Conservation (phyloP, 1,140 invertebrate species). For the Ooceraea biroi region DNA sequence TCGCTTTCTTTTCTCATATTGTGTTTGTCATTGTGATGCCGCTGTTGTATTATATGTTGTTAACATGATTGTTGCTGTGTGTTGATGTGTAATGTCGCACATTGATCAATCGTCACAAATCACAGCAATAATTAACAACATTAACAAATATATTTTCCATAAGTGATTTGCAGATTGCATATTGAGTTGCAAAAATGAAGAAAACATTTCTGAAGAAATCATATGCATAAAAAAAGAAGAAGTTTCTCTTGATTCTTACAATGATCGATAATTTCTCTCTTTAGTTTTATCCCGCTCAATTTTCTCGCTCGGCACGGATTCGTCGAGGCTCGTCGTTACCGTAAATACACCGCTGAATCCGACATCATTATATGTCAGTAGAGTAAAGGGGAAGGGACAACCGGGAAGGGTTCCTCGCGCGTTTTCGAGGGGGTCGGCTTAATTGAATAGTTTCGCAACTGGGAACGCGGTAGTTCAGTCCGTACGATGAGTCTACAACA, state of each 20-base stretch:
- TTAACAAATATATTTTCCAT: too few relatives aligned
- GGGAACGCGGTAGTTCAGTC: slow-evolving; percentile 46
- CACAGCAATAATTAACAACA: too few relatives aligned
- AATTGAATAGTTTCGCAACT: slow-evolving; percentile 67
- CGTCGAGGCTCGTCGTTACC: slow-evolving; percentile 20
- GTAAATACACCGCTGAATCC: slow-evolving; percentile 35
- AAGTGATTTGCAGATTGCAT: too few relatives aligned
- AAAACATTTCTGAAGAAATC: neutral
- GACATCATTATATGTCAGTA: slow-evolving; percentile 30
- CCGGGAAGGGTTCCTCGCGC: slow-evolving; percentile 19
- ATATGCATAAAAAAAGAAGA: neutral
- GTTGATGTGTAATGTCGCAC: too few relatives aligned
- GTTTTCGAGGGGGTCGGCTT: slow-evolving; percentile 50
- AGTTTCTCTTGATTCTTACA: neutral
- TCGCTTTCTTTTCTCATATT: neutral
- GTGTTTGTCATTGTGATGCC: neutral
- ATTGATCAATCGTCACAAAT: too few relatives aligned
- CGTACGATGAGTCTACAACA: neutral
- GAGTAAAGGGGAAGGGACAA: slow-evolving; percentile 16
- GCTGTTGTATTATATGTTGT: neutral
- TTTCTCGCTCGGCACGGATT: slow-evolving; percentile 25
- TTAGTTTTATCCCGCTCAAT: slow-evolving; percentile 12
- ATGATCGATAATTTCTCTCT: slow-evolving; percentile 13
- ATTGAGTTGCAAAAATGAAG: too few relatives aligned
- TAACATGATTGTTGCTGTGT: too few relatives aligned